Evolutionary conservation across 1,140 invertebrate species (phyloP).

Genomic region (Calephelis virginiensis): DNA sequence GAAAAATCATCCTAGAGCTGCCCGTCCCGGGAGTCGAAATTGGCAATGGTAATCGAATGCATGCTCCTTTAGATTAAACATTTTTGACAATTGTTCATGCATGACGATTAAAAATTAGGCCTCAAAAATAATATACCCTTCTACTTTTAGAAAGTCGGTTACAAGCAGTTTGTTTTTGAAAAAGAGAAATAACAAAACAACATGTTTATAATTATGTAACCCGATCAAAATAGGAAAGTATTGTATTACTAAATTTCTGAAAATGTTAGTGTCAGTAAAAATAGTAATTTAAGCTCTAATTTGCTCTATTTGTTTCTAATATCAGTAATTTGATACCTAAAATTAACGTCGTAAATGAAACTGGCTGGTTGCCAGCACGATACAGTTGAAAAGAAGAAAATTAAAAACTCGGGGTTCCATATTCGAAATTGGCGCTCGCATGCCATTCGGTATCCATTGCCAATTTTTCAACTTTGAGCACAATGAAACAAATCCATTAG

Average conservation of each 20-base stretch:
- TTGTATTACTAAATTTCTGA: neutral
- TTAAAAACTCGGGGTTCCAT: slow-evolving; percentile 5
- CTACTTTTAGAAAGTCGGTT: too few species aligned
- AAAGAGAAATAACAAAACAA: too few species aligned
- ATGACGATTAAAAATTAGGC: too few species aligned
- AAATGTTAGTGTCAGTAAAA: neutral
- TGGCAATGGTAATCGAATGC: too few species aligned
- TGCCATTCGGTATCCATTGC: slow-evolving; percentile 4
- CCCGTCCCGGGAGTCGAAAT: too few species aligned
- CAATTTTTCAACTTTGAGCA: slow-evolving; percentile 16
- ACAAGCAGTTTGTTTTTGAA: too few species aligned
- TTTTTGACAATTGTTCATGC: too few species aligned
- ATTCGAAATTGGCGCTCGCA: slow-evolving; percentile 5
- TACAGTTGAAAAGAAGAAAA: slow-evolving; percentile 13
- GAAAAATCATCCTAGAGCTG: too few species aligned
- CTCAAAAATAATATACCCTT: too few species aligned
- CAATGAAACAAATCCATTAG: slow-evolving; percentile 15
- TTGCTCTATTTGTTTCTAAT: neutral
- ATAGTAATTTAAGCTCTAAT: neutral
- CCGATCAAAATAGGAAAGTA: too few species aligned
- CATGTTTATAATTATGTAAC: too few species aligned
- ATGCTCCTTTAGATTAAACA: too few species aligned
- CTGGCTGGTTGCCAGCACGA: neutral
- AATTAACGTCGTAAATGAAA: slow-evolving; percentile 8
- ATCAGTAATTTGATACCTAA: slow-evolving; percentile 4